phyloP scores from a whole-genome alignment of 1,140 invertebrate species.

The Scaptomyza hsui region DNA sequence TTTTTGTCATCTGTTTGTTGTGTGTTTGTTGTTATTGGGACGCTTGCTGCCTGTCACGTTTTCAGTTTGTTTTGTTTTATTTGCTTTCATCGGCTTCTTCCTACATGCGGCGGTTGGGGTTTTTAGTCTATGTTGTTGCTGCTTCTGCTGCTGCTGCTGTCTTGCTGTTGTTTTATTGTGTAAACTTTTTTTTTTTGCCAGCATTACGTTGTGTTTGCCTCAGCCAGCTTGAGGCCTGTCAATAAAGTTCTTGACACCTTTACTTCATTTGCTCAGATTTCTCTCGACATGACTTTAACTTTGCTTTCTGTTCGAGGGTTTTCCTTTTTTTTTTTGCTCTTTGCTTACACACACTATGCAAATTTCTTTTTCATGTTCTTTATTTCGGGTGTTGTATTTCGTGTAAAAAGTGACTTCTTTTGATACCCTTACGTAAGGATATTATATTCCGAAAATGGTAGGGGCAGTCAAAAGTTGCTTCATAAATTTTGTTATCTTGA shows the following conservation, averaged over 20 bases:
- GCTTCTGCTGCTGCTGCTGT: constrained; percentile 4
- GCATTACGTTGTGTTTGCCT: constrained; percentile 39
- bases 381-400: constrained; percentile 8
- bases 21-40: constrained; percentile 41
- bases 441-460: not conserved
- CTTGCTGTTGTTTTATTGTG: constrained; percentile 31
- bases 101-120: constrained; percentile 24
- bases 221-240: constrained; percentile 59
- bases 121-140: constrained; percentile 9
- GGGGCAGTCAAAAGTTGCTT: too few relatives aligned
- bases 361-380: constrained; percentile 36
- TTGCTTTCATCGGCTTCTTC: constrained; percentile 56
- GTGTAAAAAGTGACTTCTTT: constrained; percentile 25
- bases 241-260: constrained; percentile 81
- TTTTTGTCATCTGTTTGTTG: constrained; percentile 19
- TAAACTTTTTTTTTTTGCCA: constrained; percentile 45
- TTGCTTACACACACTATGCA: constrained; percentile 32
- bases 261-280: constrained; percentile 79
- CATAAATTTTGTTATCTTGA: too few relatives aligned
- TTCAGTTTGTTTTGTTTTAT: constrained; percentile 66
- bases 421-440: constrained; percentile 10
- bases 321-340: constrained; percentile 32
- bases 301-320: constrained; percentile 48
- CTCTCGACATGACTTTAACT: constrained; percentile 70
- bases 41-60: constrained; percentile 64